A percentile compares a stretch with the other conserved stretches of the same genome.
Evolutionary conservation across 2,797 vertebrate genomes (phyloP).

Genomic region (Nyctalus aviator): DNA sequence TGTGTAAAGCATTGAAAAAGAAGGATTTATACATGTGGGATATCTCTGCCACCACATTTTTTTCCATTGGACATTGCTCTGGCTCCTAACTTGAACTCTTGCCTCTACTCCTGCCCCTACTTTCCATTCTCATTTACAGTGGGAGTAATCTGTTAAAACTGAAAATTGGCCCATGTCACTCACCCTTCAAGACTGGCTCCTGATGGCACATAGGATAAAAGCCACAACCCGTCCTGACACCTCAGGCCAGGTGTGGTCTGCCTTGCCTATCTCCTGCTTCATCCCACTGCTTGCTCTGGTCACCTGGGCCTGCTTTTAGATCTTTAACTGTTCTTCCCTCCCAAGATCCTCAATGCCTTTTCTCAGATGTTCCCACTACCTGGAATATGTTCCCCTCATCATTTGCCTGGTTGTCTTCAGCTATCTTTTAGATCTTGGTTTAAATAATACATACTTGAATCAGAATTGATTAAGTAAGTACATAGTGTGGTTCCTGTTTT

Average conservation of each 20-base stretch:
- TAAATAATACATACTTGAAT: neutral
- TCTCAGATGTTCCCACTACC: neutral
- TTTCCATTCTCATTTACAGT: neutral
- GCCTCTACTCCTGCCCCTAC: neutral
- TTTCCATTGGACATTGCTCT: neutral
- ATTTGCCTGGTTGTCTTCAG: neutral
- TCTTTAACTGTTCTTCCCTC: neutral
- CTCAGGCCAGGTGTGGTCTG: neutral
- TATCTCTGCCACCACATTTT: neutral
- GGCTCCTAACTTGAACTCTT: neutral
- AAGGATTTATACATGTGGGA: neutral
- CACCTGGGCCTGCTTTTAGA: neutral
- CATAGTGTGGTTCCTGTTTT: neutral
- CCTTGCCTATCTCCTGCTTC: neutral
- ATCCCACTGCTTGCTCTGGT: neutral
- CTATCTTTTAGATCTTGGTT: constrained; percentile 1
- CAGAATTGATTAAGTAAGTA: neutral
- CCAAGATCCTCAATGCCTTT: neutral
- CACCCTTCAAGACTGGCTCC: neutral
- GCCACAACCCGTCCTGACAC: too few species aligned
- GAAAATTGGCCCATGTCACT: neutral
- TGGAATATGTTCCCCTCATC: neutral
- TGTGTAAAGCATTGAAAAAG: neutral
- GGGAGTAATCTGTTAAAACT: neutral
- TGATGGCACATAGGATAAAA: neutral